Percentiles rank a stretch among this genome's conserved stretches.
These are phyloP conservation scores for Rhagonycha lutea DNA, from an alignment of 2,888 invertebrate genomes.

Conservation along the genomic window DNA sequence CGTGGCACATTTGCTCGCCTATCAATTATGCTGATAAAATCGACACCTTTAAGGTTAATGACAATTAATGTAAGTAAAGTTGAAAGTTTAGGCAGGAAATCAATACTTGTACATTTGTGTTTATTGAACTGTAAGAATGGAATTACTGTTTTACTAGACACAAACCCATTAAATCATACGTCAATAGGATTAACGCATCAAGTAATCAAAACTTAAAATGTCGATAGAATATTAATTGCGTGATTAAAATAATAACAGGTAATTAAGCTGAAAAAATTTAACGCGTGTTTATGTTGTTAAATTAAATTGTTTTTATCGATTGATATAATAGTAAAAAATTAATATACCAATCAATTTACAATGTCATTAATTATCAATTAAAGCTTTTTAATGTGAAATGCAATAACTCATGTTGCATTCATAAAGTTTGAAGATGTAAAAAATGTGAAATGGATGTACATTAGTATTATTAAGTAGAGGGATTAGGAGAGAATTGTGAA, in stretches of 20 bases:
- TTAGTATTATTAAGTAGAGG: slow-evolving; percentile 11
- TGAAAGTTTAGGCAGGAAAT: slow-evolving; percentile 1
- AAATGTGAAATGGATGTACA: slow-evolving; percentile 11
- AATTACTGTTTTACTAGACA: not conserved
- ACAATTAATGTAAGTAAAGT: not conserved
- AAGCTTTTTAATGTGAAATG: not conserved
- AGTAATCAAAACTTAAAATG: not conserved
- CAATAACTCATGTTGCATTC: slow-evolving; percentile 10
- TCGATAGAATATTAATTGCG: not conserved
- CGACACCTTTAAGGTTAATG: slow-evolving; percentile 11
- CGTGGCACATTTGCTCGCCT: slow-evolving; percentile 1
- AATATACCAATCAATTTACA: not conserved
- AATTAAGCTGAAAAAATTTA: not conserved
- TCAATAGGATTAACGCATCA: not conserved
- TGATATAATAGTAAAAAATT: not conserved
- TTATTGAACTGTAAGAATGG: not conserved
- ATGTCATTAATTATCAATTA: slow-evolving; percentile 4
- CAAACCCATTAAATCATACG: not conserved
- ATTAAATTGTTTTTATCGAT: not conserved
- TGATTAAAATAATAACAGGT: not conserved
- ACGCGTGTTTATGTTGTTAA: not conserved
- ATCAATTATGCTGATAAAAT: slow-evolving; percentile 9
- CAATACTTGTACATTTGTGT: not conserved
- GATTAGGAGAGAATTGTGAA: slow-evolving; percentile 3
- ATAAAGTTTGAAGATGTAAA: not conserved